Evolutionary conservation across 2,797 vertebrate species (phyloP).

Genomic region (Avahi laniger): DNA sequence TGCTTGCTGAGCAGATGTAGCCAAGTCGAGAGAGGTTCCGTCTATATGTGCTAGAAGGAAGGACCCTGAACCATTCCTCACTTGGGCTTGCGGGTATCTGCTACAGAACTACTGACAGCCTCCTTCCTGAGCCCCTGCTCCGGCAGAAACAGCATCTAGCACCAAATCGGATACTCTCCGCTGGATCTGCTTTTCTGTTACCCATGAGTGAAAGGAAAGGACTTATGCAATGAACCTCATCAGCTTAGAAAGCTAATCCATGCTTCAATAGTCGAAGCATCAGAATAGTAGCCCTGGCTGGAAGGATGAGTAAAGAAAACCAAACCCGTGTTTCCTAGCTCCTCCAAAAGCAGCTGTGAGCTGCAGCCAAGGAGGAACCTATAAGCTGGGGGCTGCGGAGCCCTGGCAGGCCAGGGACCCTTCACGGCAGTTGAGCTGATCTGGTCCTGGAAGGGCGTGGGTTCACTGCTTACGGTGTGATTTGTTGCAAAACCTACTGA

Average conservation of each 20-base stretch:
- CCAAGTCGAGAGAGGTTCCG: not conserved
- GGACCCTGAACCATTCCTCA: not conserved
- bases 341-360: not conserved
- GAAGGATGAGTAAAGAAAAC: slow-evolving; percentile 65
- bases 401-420: not conserved
- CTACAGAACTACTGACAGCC: slow-evolving; percentile 30
- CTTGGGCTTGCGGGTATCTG: slow-evolving; percentile 58
- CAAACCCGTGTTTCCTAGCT: slow-evolving; percentile 62
- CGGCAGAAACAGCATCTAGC: slow-evolving; percentile 33
- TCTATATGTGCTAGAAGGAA: not conserved
- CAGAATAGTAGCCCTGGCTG: slow-evolving; percentile 53
- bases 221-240: slow-evolving; percentile 74
- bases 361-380: slow-evolving; percentile 29
- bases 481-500: slow-evolving; percentile 57
- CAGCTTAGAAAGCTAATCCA: slow-evolving; percentile 63
- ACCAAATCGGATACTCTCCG: slow-evolving; percentile 9
- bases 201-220: not conserved
- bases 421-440: not conserved
- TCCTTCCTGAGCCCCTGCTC: not conserved
- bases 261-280: slow-evolving; percentile 42
- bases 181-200: slow-evolving; percentile 14
- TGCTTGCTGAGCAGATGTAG: not conserved
- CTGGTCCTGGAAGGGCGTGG: not conserved
- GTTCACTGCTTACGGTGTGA: not conserved
- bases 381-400: not conserved